Evolutionary conservation across 2,888 invertebrate genomes (phyloP).

Genomic region (Fragum sueziense): DNA sequence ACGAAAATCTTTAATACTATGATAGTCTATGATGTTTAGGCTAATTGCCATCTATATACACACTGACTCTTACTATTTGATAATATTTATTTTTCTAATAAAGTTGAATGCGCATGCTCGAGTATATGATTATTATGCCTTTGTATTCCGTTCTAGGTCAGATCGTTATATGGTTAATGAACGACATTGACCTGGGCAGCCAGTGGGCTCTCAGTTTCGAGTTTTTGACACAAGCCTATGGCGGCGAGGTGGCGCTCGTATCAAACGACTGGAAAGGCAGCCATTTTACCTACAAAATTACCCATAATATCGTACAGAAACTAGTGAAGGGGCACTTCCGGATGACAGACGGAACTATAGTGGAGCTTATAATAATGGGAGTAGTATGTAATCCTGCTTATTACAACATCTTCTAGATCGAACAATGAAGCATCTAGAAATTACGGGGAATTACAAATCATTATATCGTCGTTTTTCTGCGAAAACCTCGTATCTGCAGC

Average conservation of each 20-base stretch:
- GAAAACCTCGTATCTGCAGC: too few species aligned
- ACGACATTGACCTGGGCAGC: conserved; percentile 64
- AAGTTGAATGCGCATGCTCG: too few species aligned
- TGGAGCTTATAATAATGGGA: conserved; percentile 57
- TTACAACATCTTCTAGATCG: too few species aligned
- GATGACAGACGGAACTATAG: conserved; percentile 57
- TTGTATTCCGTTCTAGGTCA: conserved; percentile 31
- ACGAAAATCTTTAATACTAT: too few species aligned
- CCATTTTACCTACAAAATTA: conserved; percentile 64
- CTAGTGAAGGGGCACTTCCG: conserved; percentile 60
- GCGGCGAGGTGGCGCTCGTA: conserved; percentile 64
- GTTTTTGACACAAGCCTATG: conserved; percentile 59
- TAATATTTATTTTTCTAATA: too few species aligned
- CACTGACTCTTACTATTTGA: too few species aligned
- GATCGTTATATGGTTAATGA: conserved; percentile 65
- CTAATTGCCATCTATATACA: too few species aligned
- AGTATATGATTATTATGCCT: too few species aligned
- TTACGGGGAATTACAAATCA: too few species aligned
- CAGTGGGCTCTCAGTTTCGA: conserved; percentile 66
- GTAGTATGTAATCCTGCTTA: conserved; percentile 69
- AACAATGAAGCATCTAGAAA: too few species aligned
- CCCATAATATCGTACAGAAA: conserved; percentile 51
- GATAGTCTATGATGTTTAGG: too few species aligned
- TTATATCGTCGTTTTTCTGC: too few species aligned
- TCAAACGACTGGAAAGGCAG: conserved; percentile 60